Base-by-base conservation (phyloP, 2,113 vertebrate species). In the Hippocampus abdominalis region DNA sequence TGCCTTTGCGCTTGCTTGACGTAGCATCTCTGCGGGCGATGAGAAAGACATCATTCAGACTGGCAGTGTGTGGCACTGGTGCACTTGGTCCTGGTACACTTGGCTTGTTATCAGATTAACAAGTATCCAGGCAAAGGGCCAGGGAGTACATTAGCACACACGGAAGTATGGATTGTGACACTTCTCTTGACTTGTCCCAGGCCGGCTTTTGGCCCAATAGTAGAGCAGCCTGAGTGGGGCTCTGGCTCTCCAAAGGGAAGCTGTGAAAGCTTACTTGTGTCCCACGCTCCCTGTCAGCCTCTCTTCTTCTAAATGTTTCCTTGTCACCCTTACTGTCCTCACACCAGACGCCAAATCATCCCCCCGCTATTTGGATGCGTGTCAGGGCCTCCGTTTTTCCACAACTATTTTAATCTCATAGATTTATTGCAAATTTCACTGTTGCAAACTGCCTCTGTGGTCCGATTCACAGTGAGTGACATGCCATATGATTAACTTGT, bases 121-220 rank as follows among this genome's bases (percentile, higher is more conserved):
- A 39, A 56, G 78, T 69, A 62, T 74, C 71, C 74, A 90, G 93
- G 93, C 94, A 79, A 21, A 25, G 72, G 83, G 93, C 93, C 93
- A 93, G 89, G 66, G 72, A 71, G 81, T 90, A 74, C 81, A 87
- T 88, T 87, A 86, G 79, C 76, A 81, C 79, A 83, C 83, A 84
- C 77, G 73, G 75, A 84, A 83, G 78, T 71, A 64, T 80, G 84
- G 86, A 85, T 84, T 87, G 87, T 78, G 74, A 81, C 83, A 72
- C 84, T 64, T 66, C 65, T 42, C 73, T 73, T 71, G 62, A 79
- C 64, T 83, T 84, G 84, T 85, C 66, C 68, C 77, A 51, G 74
- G 72, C 72, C 81, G 69, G 72, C 61, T 85, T 87, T 81, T 85
- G 81, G 75, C 84, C 82, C 81, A 65, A 69, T 75, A 56, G 71